Evolutionary conservation across 2,113 vertebrate species (phyloP).

Genomic region (Paradoxurus hermaphroditus): DNA sequence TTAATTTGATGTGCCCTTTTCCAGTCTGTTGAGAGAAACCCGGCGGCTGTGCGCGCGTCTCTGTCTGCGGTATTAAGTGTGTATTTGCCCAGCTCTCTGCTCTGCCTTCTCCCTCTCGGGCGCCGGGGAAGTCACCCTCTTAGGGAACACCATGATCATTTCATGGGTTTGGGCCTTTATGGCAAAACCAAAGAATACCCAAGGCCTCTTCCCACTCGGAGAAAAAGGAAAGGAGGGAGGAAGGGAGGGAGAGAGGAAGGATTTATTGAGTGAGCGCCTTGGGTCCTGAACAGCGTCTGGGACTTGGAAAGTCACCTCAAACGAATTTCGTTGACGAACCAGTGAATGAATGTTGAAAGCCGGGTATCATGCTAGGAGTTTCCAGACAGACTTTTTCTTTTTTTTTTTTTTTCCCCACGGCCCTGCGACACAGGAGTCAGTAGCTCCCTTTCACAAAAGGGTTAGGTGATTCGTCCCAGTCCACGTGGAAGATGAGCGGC

Average conservation of each 20-base stretch:
- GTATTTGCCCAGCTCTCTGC: background rate
- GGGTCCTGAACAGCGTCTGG: background rate
- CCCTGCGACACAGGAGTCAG: background rate
- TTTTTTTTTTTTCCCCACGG: background rate
- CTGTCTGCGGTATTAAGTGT: background rate
- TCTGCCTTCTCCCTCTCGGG: background rate
- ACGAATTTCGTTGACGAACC: background rate
- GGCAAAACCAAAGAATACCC: background rate
- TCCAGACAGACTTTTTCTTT: background rate
- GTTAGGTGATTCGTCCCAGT: background rate
- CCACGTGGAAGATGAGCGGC: background rate
- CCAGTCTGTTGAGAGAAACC: conserved; percentile 70
- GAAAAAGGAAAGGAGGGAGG: background rate
- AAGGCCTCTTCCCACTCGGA: background rate
- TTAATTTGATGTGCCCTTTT: conserved; percentile 77
- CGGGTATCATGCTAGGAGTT: background rate
- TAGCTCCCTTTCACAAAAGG: background rate
- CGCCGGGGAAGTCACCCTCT: too few species aligned
- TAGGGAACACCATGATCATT: background rate
- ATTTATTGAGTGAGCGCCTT: background rate
- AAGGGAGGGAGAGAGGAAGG: background rate
- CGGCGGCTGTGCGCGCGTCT: background rate
- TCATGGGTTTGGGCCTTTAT: background rate
- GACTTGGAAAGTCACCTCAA: background rate
- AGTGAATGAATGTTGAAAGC: background rate